phyloP scores from a whole-genome alignment of 2,888 invertebrate species.

The Drosophila borealis region DNA sequence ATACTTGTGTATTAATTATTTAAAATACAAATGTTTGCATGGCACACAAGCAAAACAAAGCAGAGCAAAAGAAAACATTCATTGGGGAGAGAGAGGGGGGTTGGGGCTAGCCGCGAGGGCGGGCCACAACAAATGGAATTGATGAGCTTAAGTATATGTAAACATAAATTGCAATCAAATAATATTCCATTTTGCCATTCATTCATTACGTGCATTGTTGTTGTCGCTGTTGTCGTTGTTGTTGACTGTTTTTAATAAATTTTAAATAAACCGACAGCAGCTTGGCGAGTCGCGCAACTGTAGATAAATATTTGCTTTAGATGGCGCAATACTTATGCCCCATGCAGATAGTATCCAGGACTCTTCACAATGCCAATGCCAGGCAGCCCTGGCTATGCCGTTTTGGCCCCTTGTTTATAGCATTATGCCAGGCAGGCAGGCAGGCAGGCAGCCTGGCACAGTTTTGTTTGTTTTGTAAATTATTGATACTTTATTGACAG shows the following conservation, averaged over 20 bases:
- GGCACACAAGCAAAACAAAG: conserved; percentile 37
- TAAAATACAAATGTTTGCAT: conserved; percentile 69
- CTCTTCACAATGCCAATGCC: not conserved
- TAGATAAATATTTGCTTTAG: conserved; percentile 78
- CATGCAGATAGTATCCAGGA: not conserved
- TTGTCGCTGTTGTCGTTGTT: conserved; percentile 23
- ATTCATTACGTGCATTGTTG: conserved; percentile 43
- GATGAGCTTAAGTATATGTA: conserved; percentile 80
- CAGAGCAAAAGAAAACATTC: not conserved
- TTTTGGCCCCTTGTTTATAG: conserved; percentile 51
- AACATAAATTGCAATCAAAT: conserved; percentile 77
- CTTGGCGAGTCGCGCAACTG: conserved; percentile 44
- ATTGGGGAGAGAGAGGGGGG: not conserved
- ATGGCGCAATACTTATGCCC: conserved; percentile 55
- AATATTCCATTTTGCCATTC: conserved; percentile 55
- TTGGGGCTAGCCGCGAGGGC: not conserved
- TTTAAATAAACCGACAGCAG: conserved; percentile 72
- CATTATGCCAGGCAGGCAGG: conserved; percentile 51
- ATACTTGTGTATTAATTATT: conserved; percentile 78
- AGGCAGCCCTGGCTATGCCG: not conserved
- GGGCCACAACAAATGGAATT: conserved; percentile 53
- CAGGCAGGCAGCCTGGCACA: conserved; percentile 25
- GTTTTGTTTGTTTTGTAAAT: conserved; percentile 79
- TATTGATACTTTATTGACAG: conserved; percentile 81
- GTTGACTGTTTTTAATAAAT: conserved; percentile 71